Conservation (phyloP, 2,888 invertebrate genomes). For the Galerucella nymphaeae region DNA sequence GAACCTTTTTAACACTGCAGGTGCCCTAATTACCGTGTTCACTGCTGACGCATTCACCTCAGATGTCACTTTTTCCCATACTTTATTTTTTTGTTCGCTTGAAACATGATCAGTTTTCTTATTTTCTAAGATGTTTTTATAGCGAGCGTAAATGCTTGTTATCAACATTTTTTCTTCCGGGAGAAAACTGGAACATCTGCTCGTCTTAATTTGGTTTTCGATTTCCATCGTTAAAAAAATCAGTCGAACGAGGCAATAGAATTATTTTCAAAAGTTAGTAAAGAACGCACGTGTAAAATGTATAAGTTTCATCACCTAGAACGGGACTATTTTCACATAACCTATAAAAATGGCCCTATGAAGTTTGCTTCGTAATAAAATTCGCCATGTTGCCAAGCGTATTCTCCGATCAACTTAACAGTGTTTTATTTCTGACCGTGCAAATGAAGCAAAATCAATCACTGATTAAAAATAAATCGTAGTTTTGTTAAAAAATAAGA, state of each 20-base stretch:
- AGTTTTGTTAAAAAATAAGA: no score
- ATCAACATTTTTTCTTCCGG: not conserved
- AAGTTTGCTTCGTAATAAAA: not conserved
- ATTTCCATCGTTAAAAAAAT: not conserved
- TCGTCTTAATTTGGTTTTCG: slow-evolving; percentile 3
- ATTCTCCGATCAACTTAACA: not conserved
- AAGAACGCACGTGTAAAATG: not conserved
- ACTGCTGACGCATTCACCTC: no score
- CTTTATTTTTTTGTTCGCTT: no score
- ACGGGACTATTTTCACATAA: not conserved
- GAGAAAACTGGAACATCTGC: not conserved
- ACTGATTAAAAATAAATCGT: not conserved
- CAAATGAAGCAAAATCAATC: not conserved
- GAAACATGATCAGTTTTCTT: no score
- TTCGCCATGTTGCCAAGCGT: not conserved
- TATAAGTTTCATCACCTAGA: no score
- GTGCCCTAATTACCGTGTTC: no score
- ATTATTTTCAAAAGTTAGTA: no score
- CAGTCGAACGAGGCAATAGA: no score
- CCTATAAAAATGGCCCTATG: not conserved
- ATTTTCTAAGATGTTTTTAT: no score
- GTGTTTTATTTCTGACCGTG: not conserved
- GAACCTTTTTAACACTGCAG: no score
- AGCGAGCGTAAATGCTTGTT: no score
- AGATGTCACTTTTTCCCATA: no score